These are phyloP conservation scores for Ptychodera flava DNA, from an alignment of 35 echinoderm and acorn worm genomes.

Conservation along the genomic window DNA sequence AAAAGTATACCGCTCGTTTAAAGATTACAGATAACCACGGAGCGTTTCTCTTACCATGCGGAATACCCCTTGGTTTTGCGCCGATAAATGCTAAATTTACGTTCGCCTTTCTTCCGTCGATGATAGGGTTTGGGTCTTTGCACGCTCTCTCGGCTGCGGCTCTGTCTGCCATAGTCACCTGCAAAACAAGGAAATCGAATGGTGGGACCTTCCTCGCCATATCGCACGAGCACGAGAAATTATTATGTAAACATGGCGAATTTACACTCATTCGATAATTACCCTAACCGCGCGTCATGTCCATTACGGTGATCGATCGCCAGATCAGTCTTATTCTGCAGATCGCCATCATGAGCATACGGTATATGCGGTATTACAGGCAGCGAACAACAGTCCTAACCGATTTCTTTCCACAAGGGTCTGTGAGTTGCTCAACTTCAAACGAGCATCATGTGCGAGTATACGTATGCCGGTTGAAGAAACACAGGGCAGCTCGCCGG, in stretches of 20 bases:
- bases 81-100: constrained; percentile 94
- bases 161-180: constrained; percentile 93
- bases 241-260: background rate
- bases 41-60: background rate
- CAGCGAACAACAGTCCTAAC: too few relatives aligned
- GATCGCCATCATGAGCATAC: too few relatives aligned
- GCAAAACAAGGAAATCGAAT: background rate
- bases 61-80: constrained; percentile 66
- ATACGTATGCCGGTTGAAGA: too few relatives aligned
- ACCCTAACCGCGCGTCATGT: too few relatives aligned
- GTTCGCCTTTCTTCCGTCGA: constrained; percentile 97
- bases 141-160: constrained; percentile 63
- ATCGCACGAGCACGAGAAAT: background rate
- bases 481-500: too few relatives aligned
- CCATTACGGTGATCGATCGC: too few relatives aligned
- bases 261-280: background rate
- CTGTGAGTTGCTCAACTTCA: too few relatives aligned
- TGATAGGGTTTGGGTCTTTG: constrained; percentile 89
- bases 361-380: too few relatives aligned
- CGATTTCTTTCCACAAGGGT: too few relatives aligned
- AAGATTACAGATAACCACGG: background rate
- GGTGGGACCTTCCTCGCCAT: background rate
- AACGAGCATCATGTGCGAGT: too few relatives aligned
- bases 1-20: background rate
- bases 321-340: too few relatives aligned